Base-by-base conservation (phyloP, 2,797 vertebrate genomes). In the Onychomys torridus region DNA sequence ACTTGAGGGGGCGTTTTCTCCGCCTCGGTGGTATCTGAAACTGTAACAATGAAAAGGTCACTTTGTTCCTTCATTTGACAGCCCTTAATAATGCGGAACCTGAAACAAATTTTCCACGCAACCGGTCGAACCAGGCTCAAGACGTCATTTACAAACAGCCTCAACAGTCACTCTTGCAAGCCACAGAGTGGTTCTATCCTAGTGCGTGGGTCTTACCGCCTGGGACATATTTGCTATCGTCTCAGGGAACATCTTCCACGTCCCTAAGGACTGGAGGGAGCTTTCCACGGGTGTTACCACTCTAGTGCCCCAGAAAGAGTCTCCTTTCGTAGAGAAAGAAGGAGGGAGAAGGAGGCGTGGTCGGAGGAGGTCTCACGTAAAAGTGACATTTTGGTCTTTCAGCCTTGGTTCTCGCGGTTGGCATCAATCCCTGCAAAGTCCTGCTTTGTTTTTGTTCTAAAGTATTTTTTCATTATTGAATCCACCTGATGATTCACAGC, bases 1-100 rank as follows among this genome's bases (percentile, higher is more conserved):
- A 14, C 34, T 69, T 55, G 21, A 37, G 37, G 63, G 37, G 37
- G 69, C 67, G 19, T 83, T 96, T 95, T 77, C 79, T 86, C 14
- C 9, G 63, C 19, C 19, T 37, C 19, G n/a, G 21, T 49, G 55
- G 46, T 73, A n/a, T 29, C 52, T 19, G 16, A 29, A 82, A 81
- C 77, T 81, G 63, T 83, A 92, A 84, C 23, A 65, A 40, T 77
- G 0, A 2, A 71, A 77, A 21, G 37, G 2, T 69, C 27, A 59
- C 19, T 79, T 87, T 78, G 25, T 88, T 90, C 32, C 78, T 92
- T 94, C 61, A 52, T 52, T 86, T 93, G 43, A 12, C 13, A 89
- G 65, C 4, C 16, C 69, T 69, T 89, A 43, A 84, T 7, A 61
- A 55, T 57, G 0, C 2, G 65, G 82, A 75, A 49, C 29, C 4